A percentile compares a stretch with the other conserved stretches of the same genome.
These are phyloP conservation scores for Mobula birostris DNA, from an alignment of 2,113 vertebrate genomes.

Conservation along the genomic window DNA sequence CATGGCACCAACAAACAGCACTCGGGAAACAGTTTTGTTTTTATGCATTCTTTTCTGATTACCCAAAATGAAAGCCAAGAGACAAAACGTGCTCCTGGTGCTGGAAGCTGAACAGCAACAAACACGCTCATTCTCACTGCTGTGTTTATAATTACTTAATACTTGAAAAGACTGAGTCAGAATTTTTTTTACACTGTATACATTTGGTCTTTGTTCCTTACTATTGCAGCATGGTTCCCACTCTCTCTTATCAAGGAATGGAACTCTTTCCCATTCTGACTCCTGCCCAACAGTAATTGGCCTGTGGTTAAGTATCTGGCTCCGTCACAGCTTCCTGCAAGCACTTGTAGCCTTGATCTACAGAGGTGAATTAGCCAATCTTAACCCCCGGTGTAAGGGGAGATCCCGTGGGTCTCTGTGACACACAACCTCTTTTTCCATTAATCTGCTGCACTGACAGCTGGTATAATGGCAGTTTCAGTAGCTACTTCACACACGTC, in stretches of 20 bases:
- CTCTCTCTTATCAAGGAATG: neutral
- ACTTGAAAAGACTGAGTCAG: neutral
- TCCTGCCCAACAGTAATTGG: neutral
- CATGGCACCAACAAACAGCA: slow-evolving; percentile 38
- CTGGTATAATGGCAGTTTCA: neutral
- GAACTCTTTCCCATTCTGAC: neutral
- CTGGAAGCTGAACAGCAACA: slow-evolving; percentile 32
- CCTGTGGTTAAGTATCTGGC: neutral
- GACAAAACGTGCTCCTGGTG: slow-evolving; percentile 35
- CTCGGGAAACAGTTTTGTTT: slow-evolving; percentile 37
- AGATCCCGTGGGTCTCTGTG: neutral
- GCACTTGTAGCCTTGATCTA: neutral
- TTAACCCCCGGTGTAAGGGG: neutral
- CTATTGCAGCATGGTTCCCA: neutral
- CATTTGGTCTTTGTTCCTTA: slow-evolving; percentile 19
- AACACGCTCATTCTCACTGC: slow-evolving; percentile 30
- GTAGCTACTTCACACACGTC: neutral
- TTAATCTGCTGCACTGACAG: neutral
- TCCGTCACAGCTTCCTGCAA: neutral
- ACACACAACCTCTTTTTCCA: too few species aligned
- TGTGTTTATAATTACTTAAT: slow-evolving; percentile 23
- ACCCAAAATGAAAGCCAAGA: slow-evolving; percentile 38
- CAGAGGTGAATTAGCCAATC: neutral
- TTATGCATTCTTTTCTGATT: slow-evolving; percentile 35
- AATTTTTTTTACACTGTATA: slow-evolving; percentile 1